phyloP scores from a whole-genome alignment of 2,797 vertebrate species.

The Enteromius mattozi region DNA sequence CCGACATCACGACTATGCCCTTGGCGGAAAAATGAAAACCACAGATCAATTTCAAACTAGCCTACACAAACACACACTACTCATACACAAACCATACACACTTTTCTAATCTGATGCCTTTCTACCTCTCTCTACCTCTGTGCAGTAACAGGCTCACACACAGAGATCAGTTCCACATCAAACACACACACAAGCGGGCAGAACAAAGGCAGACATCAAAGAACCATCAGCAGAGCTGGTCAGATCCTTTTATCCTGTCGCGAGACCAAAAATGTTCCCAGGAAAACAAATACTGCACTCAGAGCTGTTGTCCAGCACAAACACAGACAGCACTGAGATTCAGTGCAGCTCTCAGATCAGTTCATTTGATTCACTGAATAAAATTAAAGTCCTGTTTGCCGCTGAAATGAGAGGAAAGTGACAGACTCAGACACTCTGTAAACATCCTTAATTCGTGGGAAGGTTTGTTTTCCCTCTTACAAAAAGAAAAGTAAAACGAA shows the following conservation, averaged over 20 bases:
- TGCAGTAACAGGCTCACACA: constrained; percentile 21
- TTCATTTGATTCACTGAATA: constrained; percentile 4
- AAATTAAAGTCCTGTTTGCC: neutral
- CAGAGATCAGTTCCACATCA: constrained; percentile 36
- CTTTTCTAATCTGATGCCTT: constrained; percentile 29
- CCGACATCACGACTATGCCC: constrained; percentile 10
- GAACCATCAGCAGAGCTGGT: constrained; percentile 46
- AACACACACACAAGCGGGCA: constrained; percentile 30
- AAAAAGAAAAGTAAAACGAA: neutral
- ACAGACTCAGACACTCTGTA: neutral
- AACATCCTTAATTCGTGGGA: neutral
- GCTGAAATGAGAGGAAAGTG: constrained; percentile 15
- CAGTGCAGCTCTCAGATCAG: constrained; percentile 22
- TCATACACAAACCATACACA: neutral
- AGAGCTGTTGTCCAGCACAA: neutral
- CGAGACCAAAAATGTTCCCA: constrained; percentile 24
- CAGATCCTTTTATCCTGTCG: constrained; percentile 29
- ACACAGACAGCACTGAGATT: constrained; percentile 6
- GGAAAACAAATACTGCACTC: constrained; percentile 18
- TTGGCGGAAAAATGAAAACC: constrained; percentile 42
- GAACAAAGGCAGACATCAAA: constrained; percentile 48
- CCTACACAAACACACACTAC: neutral
- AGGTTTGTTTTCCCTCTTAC: neutral
- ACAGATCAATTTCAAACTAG: constrained; percentile 40
- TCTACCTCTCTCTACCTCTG: constrained; percentile 5